These are phyloP conservation scores for Drosophila nebulosa DNA, from an alignment of 1,140 invertebrate genomes.

Conservation along the genomic window DNA sequence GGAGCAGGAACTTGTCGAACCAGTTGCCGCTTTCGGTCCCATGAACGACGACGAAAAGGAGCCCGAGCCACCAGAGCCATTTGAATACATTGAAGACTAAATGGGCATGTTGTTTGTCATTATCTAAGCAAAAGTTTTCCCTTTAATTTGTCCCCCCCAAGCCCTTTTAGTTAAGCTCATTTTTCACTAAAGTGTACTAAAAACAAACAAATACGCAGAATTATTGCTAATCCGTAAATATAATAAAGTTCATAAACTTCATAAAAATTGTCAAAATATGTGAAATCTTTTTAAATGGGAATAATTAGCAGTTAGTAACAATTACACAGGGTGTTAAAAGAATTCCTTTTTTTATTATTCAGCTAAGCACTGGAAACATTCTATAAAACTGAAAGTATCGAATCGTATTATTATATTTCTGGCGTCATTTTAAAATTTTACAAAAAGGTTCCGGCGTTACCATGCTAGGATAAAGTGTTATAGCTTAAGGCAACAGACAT, in stretches of 20 bases:
- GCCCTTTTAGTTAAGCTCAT: slow-evolving; percentile 52
- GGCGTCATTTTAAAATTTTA: no score
- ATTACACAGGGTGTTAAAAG: no score
- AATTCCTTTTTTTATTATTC: no score
- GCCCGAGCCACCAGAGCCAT: slow-evolving; percentile 97
- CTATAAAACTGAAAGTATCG: no score
- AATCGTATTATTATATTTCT: no score
- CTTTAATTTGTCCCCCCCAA: not conserved
- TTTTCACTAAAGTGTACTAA: slow-evolving; percentile 53
- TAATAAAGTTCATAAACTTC: slow-evolving; percentile 52
- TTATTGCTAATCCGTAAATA: slow-evolving; percentile 59
- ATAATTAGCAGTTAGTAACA: no score
- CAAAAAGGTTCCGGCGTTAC: no score
- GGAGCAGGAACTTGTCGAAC: slow-evolving; percentile 93
- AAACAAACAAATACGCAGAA: slow-evolving; percentile 24
- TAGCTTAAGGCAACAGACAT: no score
- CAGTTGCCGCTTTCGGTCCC: slow-evolving; percentile 95
- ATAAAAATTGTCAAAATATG: not conserved
- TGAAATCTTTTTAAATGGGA: not conserved
- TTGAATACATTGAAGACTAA: slow-evolving; percentile 96
- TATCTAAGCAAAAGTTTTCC: slow-evolving; percentile 57
- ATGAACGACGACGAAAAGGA: slow-evolving; percentile 95
- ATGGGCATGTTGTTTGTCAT: slow-evolving; percentile 76
- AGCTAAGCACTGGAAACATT: no score
- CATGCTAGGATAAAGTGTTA: no score